A percentile compares a stretch with the other conserved stretches of the same genome.
Conservation (phyloP, 2,113 vertebrate species). For the Trichomycterus rosablanca region DNA sequence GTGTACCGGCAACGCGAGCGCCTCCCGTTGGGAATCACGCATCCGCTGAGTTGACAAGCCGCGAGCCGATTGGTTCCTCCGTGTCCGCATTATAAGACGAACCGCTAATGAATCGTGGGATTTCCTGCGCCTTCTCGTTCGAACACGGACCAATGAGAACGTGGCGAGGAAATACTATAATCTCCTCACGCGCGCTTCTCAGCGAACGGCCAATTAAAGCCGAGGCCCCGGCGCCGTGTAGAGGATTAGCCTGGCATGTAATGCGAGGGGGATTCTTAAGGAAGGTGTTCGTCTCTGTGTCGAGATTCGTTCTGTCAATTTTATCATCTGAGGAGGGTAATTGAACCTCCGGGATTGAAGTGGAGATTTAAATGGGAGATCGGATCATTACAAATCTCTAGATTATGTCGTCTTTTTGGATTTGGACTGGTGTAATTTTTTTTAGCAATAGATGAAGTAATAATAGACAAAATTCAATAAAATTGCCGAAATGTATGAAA, state of each 20-base stretch:
- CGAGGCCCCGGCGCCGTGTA: neutral
- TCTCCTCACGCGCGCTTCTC: slow-evolving; percentile 7
- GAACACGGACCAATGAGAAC: slow-evolving; percentile 36
- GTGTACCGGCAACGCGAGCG: too few species aligned
- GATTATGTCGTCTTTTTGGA: too few species aligned
- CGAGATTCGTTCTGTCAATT: neutral
- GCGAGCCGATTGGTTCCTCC: slow-evolving; percentile 48
- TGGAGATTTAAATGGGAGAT: neutral
- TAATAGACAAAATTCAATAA: too few species aligned
- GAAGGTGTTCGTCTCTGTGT: slow-evolving; percentile 2
- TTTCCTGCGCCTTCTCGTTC: slow-evolving; percentile 39
- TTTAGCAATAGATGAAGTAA: too few species aligned
- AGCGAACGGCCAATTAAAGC: slow-evolving; percentile 29
- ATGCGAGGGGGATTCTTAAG: neutral
- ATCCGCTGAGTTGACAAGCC: slow-evolving; percentile 13
- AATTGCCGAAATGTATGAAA: too few species aligned
- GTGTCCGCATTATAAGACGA: slow-evolving; percentile 50
- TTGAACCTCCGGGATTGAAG: neutral
- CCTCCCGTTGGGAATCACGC: too few species aligned
- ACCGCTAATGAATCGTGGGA: slow-evolving; percentile 45
- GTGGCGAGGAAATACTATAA: too few species aligned
- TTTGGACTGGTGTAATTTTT: too few species aligned
- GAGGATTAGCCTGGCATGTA: neutral
- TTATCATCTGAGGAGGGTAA: neutral
- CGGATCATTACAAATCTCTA: neutral